These are phyloP conservation scores for Neotoma lepida DNA, from an alignment of 2,113 vertebrate genomes.

Conservation along the genomic window DNA sequence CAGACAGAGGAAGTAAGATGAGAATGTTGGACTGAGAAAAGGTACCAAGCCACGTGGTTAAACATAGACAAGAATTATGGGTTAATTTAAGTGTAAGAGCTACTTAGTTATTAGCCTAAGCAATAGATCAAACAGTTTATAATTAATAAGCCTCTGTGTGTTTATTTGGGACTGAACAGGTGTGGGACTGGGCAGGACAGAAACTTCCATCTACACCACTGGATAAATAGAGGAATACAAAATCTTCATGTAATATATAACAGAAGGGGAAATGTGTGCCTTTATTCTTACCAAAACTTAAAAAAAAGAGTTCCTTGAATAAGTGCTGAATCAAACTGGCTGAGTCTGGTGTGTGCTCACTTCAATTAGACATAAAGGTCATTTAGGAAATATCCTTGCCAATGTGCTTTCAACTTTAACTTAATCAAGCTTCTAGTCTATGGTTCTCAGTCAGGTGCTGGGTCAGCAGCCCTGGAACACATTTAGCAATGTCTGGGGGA, in stretches of 20 bases:
- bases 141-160: too few species aligned
- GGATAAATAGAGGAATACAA: background rate
- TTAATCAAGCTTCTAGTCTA: background rate
- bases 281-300: background rate
- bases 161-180: too few species aligned
- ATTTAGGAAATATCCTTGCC: constrained; percentile 37
- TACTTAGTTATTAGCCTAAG: too few species aligned
- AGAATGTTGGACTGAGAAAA: too few species aligned
- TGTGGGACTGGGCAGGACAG: too few species aligned
- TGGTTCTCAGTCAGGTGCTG: background rate
- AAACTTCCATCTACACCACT: background rate
- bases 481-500: background rate
- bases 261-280: background rate
- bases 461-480: background rate
- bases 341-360: background rate
- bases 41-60: too few species aligned
- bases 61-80: too few species aligned
- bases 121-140: too few species aligned
- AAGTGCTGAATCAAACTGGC: background rate
- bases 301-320: background rate
- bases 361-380: background rate
- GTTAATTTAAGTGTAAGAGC: too few species aligned
- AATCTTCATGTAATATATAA: background rate
- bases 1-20: too few species aligned
- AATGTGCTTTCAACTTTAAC: constrained; percentile 3